Percentiles rank a stretch among this genome's conserved stretches.
Conservation (phyloP, 2,113 vertebrate species). For the Apus apus region DNA sequence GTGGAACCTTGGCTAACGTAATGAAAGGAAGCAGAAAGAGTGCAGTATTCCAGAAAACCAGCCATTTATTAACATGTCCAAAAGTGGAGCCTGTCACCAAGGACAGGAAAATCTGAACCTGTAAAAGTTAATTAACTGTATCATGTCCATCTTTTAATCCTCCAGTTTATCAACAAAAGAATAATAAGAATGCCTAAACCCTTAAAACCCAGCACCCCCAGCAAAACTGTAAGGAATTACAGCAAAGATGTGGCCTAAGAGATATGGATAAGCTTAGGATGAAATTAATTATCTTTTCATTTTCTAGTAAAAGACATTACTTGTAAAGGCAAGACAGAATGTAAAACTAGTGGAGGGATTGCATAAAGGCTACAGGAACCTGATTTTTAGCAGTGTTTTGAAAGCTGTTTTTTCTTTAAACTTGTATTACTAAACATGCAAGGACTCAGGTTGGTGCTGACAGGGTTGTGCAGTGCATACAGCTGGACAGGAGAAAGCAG, state of each 20-base stretch:
- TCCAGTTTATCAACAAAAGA: conserved; percentile 44
- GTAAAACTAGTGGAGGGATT: not conserved
- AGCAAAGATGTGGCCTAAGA: not conserved
- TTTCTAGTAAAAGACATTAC: not conserved
- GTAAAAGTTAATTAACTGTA: conserved; percentile 49
- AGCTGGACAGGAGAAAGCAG: not conserved
- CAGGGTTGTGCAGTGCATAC: not conserved
- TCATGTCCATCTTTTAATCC: conserved; percentile 14
- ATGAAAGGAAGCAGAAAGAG: conserved; percentile 78
- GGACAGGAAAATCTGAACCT: conserved; percentile 18
- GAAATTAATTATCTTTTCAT: not conserved
- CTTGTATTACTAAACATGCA: not conserved
- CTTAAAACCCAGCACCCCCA: not conserved
- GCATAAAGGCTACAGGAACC: not conserved
- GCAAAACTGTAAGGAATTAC: not conserved
- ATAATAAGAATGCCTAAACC: conserved; percentile 33
- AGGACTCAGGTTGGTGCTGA: not conserved
- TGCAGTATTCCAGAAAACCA: conserved; percentile 64
- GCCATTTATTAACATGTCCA: conserved; percentile 60
- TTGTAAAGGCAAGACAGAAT: not conserved
- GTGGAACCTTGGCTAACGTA: conserved; percentile 64
- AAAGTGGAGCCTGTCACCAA: conserved; percentile 47
- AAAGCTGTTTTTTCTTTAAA: not conserved
- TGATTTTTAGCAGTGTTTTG: not conserved
- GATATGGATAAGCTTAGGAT: not conserved